Evolutionary conservation across 2,888 invertebrate species (phyloP).

Genomic region (Aspidiotus rigidus): DNA sequence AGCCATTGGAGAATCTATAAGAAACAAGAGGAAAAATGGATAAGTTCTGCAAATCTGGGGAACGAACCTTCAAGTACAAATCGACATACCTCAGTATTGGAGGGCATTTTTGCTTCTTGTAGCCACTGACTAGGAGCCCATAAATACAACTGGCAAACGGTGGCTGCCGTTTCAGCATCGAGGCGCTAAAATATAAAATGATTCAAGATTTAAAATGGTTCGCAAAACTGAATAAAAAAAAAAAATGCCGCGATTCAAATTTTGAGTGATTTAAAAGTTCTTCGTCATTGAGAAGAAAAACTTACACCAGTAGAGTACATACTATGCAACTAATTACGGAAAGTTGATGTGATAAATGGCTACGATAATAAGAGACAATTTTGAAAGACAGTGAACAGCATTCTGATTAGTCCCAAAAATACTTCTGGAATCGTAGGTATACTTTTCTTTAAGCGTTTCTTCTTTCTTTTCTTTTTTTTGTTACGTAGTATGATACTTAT

Average conservation of each 20-base stretch:
- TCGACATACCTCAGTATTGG: conserved; percentile 50
- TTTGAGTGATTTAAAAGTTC: not conserved
- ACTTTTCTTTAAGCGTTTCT: no score
- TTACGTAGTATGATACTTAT: no score
- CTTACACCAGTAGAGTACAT: not conserved
- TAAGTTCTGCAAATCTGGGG: no score
- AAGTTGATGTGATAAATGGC: no score
- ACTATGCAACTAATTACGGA: no score
- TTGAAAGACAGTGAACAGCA: no score
- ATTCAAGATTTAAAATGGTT: not conserved
- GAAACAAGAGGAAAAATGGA: conserved; percentile 29
- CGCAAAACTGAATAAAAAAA: no score
- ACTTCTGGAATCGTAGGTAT: no score
- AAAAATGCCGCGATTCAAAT: conserved; percentile 4
- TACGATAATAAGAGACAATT: no score
- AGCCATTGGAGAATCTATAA: conserved; percentile 63
- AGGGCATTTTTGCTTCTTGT: conserved; percentile 46
- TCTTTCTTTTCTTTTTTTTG: no score
- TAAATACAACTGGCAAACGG: conserved; percentile 60
- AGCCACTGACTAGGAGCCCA: conserved; percentile 68
- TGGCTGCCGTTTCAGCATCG: conserved; percentile 61
- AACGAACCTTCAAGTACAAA: no score
- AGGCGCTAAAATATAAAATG: conserved; percentile 45
- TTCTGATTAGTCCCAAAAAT: no score
- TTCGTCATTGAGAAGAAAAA: not conserved